Conservation (phyloP, 2,113 vertebrate species). For the Platichthys stellatus region DNA sequence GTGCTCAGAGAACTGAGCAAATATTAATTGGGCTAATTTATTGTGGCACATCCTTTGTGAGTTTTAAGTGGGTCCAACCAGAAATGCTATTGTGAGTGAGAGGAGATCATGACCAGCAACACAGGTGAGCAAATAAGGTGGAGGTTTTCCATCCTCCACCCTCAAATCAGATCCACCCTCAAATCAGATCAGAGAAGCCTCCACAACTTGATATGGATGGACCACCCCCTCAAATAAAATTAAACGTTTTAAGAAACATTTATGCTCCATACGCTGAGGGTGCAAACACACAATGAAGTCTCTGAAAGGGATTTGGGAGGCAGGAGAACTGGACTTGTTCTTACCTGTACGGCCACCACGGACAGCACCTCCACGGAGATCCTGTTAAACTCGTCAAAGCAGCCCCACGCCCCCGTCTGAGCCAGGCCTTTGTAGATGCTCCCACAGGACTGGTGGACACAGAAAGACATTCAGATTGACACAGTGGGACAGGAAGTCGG, state of each 20-base stretch:
- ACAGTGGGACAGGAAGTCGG: not conserved
- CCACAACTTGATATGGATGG: conserved; percentile 1
- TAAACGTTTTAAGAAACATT: not conserved
- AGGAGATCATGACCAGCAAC: not conserved
- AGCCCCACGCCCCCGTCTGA: conserved; percentile 98
- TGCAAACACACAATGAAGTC: not conserved
- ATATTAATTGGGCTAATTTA: conserved; percentile 1
- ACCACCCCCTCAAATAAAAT: conserved; percentile 6
- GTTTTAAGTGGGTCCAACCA: not conserved
- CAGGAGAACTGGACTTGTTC: conserved; percentile 24
- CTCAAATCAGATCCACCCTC: conserved; percentile 39
- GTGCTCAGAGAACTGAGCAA: conserved; percentile 2
- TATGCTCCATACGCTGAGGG: not conserved
- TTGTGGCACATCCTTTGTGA: not conserved
- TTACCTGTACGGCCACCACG: conserved; percentile 96
- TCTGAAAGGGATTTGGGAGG: not conserved
- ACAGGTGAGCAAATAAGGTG: not conserved
- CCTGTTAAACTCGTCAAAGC: conserved; percentile 98
- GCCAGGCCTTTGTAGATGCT: conserved; percentile 98
- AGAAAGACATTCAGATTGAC: conserved; percentile 25
- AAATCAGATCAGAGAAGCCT: conserved; percentile 45
- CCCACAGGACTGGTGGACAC: conserved; percentile 89
- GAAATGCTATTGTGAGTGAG: not conserved
- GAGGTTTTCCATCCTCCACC: not conserved
- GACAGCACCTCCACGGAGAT: conserved; percentile 97